Conservation (phyloP, 2,113 vertebrate species). For the Proteles cristata region DNA sequence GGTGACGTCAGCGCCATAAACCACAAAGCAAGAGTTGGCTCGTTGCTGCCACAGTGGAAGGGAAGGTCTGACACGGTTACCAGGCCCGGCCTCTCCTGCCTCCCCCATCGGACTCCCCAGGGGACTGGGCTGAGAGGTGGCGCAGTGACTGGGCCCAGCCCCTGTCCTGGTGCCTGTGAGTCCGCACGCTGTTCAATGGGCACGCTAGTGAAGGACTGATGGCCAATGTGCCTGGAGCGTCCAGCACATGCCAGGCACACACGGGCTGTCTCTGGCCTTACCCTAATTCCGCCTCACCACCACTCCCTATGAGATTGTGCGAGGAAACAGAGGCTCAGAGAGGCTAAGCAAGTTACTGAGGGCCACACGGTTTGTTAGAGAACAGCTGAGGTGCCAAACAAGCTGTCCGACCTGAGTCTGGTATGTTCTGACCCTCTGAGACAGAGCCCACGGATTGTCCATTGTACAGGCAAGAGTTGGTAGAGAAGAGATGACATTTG, state of each 20-base stretch:
- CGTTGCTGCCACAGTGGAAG: background rate
- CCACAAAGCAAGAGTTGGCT: conserved; percentile 27
- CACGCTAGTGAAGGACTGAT: too few relatives aligned
- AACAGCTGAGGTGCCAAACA: background rate
- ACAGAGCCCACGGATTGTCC: background rate
- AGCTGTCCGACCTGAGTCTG: background rate
- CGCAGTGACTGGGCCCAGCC: background rate
- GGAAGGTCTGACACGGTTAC: background rate
- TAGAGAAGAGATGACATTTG: background rate
- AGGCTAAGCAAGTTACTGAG: background rate
- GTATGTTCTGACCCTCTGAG: background rate
- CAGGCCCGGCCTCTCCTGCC: background rate
- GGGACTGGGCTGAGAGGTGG: background rate
- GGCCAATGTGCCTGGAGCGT: background rate
- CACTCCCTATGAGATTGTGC: background rate
- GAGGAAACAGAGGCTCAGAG: background rate
- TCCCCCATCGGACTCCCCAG: background rate
- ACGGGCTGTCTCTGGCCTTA: background rate
- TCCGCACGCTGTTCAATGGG: background rate
- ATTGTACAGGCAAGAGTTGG: background rate
- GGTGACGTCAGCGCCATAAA: background rate
- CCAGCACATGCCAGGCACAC: background rate
- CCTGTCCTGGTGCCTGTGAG: background rate
- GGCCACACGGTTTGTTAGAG: background rate
- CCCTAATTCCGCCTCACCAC: background rate